Evolutionary conservation across 2,113 vertebrate species (phyloP).

Genomic region (Perca fluviatilis): DNA sequence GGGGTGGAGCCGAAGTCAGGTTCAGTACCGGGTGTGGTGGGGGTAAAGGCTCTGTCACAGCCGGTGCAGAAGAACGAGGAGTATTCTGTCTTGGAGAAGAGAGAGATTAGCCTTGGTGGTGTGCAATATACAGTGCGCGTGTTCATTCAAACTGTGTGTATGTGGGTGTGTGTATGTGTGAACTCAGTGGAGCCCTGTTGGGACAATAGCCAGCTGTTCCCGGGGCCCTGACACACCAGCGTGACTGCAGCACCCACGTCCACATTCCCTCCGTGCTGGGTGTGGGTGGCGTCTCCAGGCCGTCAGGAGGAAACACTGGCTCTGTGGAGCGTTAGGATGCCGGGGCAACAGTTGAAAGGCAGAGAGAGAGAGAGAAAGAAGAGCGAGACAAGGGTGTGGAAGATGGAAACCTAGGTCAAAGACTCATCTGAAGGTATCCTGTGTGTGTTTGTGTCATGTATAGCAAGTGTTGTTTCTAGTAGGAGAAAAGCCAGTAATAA

Average conservation of each 20-base stretch:
- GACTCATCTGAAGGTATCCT: conserved; percentile 34
- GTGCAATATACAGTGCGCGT: conserved; percentile 9
- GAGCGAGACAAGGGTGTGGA: conserved; percentile 5
- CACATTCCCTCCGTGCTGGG: conserved; percentile 65
- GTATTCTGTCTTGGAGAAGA: conserved; percentile 21
- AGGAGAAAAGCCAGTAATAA: not conserved
- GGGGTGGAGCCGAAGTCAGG: not conserved
- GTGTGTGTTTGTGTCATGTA: conserved; percentile 1
- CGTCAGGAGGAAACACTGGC: conserved; percentile 21
- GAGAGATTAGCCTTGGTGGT: conserved; percentile 37
- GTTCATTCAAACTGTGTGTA: conserved; percentile 3
- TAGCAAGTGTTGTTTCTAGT: not conserved
- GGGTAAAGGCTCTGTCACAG: conserved; percentile 1
- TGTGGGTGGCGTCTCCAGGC: conserved; percentile 54
- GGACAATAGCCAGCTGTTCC: conserved; percentile 67
- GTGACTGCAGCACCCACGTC: conserved; percentile 67
- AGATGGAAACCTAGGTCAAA: conserved; percentile 3
- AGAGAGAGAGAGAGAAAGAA: not conserved
- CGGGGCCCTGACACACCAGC: not conserved
- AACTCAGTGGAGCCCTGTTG: not conserved
- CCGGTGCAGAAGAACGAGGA: not conserved
- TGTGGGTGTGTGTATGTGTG: conserved; percentile 1
- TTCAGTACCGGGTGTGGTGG: not conserved
- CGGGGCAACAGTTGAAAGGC: conserved; percentile 2
- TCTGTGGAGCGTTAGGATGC: conserved; percentile 3